A percentile compares a stretch with the other conserved stretches of the same genome.
phyloP scores from a whole-genome alignment of 2,888 invertebrate genomes.

The Amphimallon solstitiale region DNA sequence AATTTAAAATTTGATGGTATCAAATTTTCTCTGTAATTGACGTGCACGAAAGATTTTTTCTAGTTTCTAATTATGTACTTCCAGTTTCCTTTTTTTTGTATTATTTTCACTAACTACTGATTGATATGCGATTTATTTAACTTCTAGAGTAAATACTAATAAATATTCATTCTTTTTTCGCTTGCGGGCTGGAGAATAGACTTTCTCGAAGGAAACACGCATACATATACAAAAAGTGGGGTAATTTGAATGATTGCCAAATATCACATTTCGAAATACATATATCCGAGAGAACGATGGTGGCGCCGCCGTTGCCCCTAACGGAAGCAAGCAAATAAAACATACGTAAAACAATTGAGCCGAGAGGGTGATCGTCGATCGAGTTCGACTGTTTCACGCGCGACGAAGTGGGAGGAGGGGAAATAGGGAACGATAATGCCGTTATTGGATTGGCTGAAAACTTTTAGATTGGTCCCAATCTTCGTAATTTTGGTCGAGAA shows the following conservation, averaged over 20 bases:
- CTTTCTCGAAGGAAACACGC: too few species aligned
- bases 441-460: constrained; percentile 60
- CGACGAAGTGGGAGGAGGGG: constrained; percentile 31
- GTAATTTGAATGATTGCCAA: constrained; percentile 23
- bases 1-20: too few species aligned
- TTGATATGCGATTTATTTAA: too few species aligned
- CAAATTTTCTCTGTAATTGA: too few species aligned
- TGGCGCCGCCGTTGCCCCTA: constrained; percentile 50
- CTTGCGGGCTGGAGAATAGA: too few species aligned
- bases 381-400: constrained; percentile 28
- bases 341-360: constrained; percentile 56
- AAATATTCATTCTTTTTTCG: too few species aligned
- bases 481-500: constrained; percentile 61
- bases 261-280: constrained; percentile 7
- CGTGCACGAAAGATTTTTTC: too few species aligned
- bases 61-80: too few species aligned
- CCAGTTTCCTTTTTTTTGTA: too few species aligned
- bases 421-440: constrained; percentile 49
- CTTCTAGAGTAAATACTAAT: too few species aligned
- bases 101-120: too few species aligned
- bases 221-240: background rate
- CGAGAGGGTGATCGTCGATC: constrained; percentile 47
- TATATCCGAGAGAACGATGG: constrained; percentile 10
- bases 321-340: constrained; percentile 52
- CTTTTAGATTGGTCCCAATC: constrained; percentile 61